Evolutionary conservation across 2,797 vertebrate genomes (phyloP), one percentile per base, ranked within the genome.

Genomic region (Chanos chanos): DNA sequence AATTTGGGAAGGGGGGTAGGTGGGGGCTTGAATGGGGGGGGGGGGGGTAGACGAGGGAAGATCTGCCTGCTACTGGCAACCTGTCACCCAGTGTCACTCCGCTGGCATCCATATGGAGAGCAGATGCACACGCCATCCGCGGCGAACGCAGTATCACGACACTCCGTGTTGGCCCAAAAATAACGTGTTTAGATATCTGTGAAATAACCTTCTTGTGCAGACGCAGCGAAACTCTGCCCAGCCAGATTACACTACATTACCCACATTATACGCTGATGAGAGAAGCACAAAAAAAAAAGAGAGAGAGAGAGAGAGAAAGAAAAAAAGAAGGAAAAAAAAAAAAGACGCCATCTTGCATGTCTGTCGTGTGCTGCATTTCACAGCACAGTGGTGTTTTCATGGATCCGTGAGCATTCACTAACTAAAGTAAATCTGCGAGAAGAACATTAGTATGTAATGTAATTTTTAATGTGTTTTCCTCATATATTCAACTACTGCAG

Each of bases 221-320:
- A 55, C 48, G 27, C 40, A 54, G 19, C 5, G 24, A 36, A n/a
- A n/a, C n/a, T n/a, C 64, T 72, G 51, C 45, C 40, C 50, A 61
- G 66, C 61, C 57, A 64, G 63, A 65, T 62, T 71, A 62, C 59
- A 64, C 51, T 58, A 62, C 66, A 66, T 73, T 65, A 68, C 65
- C 61, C 61, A 36, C 65, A 68, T 68, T 69, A 65, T 71, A 62
- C 48, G 58, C 52, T 53, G 60, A 60, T 69, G 62, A 55, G 49
- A 66, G 66, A 65, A 55, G 34, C 44, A 56, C 61, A 45, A n/a
- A n/a, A n/a, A n/a, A n/a, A n/a, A n/a, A n/a, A n/a, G n/a, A n/a
- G n/a, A n/a, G n/a, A n/a, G n/a, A n/a, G n/a, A n/a, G n/a, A n/a
- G n/a, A n/a, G n/a, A n/a, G n/a, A n/a, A n/a, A n/a, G n/a, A n/a